These are phyloP conservation scores for Urocitellus parryii DNA, from an alignment of 2,113 vertebrate species.

Conservation along the genomic window DNA sequence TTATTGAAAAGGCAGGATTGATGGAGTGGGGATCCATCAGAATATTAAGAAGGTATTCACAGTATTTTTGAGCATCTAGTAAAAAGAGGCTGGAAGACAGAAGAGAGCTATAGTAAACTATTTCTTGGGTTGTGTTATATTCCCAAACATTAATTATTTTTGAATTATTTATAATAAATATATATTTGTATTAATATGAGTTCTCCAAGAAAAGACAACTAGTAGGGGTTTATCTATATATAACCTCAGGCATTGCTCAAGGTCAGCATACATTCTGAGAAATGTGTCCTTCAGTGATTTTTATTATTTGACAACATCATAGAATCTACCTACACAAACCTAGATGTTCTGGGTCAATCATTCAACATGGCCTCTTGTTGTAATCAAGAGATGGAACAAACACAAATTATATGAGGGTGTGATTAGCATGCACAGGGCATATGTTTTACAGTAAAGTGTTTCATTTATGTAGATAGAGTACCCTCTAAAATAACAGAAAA, in stretches of 20 bases:
- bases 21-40: neutral
- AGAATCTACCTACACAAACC: neutral
- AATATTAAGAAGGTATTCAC: conserved; percentile 1
- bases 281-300: neutral
- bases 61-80: neutral
- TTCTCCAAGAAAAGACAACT: conserved; percentile 4
- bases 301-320: neutral
- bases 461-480: neutral
- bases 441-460: neutral
- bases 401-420: neutral
- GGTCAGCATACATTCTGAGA: neutral
- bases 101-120: neutral
- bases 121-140: neutral
- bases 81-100: neutral
- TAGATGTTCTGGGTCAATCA: neutral
- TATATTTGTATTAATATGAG: neutral
- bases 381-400: neutral
- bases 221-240: neutral
- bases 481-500: neutral
- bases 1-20: conserved; percentile 13
- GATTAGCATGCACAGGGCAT: neutral
- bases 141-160: neutral
- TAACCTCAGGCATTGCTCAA: neutral
- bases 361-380: neutral
- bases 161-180: neutral